A percentile compares a stretch with the other conserved stretches of the same genome.
Evolutionary conservation across 2,113 vertebrate species (phyloP).

Genomic region (Prolemur simus): DNA sequence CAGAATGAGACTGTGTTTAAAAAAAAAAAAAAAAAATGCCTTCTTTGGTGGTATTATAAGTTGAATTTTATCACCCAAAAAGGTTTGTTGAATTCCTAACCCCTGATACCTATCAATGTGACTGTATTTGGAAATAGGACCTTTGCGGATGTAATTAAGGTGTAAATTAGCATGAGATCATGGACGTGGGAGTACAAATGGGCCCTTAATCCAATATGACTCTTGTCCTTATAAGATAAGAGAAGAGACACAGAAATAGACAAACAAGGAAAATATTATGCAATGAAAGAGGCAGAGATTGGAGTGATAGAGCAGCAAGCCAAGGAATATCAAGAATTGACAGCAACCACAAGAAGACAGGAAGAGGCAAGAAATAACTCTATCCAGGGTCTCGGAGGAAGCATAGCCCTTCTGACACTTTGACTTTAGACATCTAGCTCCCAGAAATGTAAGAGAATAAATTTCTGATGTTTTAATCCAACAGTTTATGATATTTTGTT

Average conservation of each 20-base stretch:
- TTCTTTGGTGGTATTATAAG: background rate
- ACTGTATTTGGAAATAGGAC: background rate
- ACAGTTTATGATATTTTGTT: background rate
- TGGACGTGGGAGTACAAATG: background rate
- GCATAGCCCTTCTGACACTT: background rate
- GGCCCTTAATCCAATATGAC: background rate
- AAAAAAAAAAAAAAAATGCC: too few relatives aligned
- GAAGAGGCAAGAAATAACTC: background rate
- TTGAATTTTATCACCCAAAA: background rate
- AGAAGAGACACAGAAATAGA: background rate
- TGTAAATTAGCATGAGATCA: background rate
- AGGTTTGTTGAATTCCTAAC: background rate
- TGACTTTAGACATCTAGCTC: background rate
- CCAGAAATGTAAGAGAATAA: background rate
- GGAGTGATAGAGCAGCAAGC: background rate
- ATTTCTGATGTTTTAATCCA: background rate
- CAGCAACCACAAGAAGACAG: too few relatives aligned
- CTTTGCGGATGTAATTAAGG: background rate
- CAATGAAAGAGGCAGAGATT: background rate
- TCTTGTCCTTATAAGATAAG: background rate
- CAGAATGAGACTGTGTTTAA: too few relatives aligned
- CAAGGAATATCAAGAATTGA: background rate
- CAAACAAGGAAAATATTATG: background rate
- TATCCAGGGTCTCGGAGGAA: background rate
- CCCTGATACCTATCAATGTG: background rate